Conservation (phyloP, 1,140 invertebrate species). For the Drosophila melanogaster region Release_6_plus_ISO1_MT NT_033777.3:11834501-11835000, state of each 20-base stretch:
- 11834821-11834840: slow-evolving; percentile 15
- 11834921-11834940: slow-evolving; percentile 32
- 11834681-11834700: neutral
- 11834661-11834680: neutral
- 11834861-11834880: slow-evolving; percentile 40
- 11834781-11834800: slow-evolving; percentile 20
- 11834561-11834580: slow-evolving; percentile 6
- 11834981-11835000: slow-evolving; percentile 8
- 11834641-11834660: neutral
- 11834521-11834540: slow-evolving; percentile 36
- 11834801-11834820: slow-evolving; percentile 19
- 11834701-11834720: neutral
- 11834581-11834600: neutral
- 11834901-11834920: slow-evolving; percentile 24
- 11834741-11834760: neutral
- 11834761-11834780: slow-evolving; percentile 2
- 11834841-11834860: slow-evolving; percentile 18
- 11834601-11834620: slow-evolving; percentile 13
- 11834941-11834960: slow-evolving; percentile 30
- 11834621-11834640: slow-evolving; percentile 2
- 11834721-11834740: neutral
- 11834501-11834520: slow-evolving; percentile 20
- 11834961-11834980: slow-evolving; percentile 5
- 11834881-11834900: slow-evolving; percentile 1
- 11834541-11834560: slow-evolving; percentile 12